Evolutionary conservation across 1,140 invertebrate genomes (phyloP), one percentile per base, ranked within the genome.

Genomic region (Temnothorax curvispinosus): DNA sequence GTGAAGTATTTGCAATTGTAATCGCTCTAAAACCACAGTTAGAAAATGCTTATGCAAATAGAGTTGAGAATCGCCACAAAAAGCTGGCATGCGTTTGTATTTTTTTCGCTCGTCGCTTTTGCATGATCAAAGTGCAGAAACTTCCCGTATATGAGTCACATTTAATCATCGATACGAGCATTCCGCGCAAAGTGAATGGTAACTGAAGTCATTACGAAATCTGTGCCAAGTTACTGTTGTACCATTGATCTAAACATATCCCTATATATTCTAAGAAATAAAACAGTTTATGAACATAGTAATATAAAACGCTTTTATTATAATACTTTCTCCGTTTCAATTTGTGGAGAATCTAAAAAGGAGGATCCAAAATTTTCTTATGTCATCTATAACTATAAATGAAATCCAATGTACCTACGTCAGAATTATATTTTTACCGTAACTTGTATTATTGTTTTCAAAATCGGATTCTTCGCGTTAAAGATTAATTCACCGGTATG

Each of bases 61-160:
- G n/a, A 27, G 35, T 56, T 81, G 77, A 81, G 38, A 56, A 56
- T 56, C 38, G 3, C 6, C 44, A 0, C 5, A n/a, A 71, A 71
- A 44, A 81, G 6, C 35, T 81, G 6, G 21, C 47, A 56, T 38
- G 27, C 50, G 35, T n/a, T 32, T 27, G 32, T 6, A 69, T 54
- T 27, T 81, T 71, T 69, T 7, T 27, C 21, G 41, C 21, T 6
- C 7, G 15, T 3, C 15, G 32, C 41, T 67, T 72, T 81, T 71
- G 8, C 50, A 71, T 71, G 50, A 56, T 81, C 65, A 44, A 81
- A 81, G 65, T 44, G 15, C 35, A 80, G 44, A 64, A 80, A 81
- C 58, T 71, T 60, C 64, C 54, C 27, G 75, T 80, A 69, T 80
- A 69, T 80, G 76, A 86, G n/a, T 86, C 64, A 86, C 4, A 81